phyloP scores from a whole-genome alignment of 2,888 invertebrate genomes.

The Griposia aprilina region DNA sequence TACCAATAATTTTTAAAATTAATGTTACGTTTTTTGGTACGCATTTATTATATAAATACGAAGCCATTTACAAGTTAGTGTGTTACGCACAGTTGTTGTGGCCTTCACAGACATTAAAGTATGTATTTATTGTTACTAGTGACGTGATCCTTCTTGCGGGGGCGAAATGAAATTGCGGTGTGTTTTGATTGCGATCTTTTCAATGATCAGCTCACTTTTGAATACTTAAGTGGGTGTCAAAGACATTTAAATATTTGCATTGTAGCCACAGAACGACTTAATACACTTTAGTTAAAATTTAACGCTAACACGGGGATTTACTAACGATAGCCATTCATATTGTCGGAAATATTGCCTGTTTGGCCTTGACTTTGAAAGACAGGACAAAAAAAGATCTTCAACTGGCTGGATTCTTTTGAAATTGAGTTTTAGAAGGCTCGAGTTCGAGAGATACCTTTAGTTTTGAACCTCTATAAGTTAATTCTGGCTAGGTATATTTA shows the following conservation, averaged over 20 bases:
- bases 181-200: constrained; percentile 82
- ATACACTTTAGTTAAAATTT: constrained; percentile 31
- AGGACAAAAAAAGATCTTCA: constrained; percentile 6
- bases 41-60: constrained; percentile 39
- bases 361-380: constrained; percentile 32
- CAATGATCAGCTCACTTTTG: constrained; percentile 81
- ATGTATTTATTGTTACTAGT: constrained; percentile 75
- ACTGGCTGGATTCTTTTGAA: constrained; percentile 4
- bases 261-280: constrained; percentile 52
- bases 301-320: constrained; percentile 13
- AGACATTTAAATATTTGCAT: constrained; percentile 70
- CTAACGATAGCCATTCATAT: constrained; percentile 3
- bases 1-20: not conserved
- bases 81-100: constrained; percentile 64
- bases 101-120: constrained; percentile 72
- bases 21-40: constrained; percentile 45
- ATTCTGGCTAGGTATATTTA: not conserved
- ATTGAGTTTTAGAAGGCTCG: not conserved
- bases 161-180: constrained; percentile 85
- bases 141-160: constrained; percentile 82
- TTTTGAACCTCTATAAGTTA: not conserved
- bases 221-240: constrained; percentile 75
- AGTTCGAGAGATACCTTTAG: not conserved
- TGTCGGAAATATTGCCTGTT: not conserved
- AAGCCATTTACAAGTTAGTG: constrained; percentile 47